A percentile compares a stretch with the other conserved stretches of the same genome.
phyloP scores from a whole-genome alignment of 2,797 vertebrate genomes.

The Platalea minor region DNA sequence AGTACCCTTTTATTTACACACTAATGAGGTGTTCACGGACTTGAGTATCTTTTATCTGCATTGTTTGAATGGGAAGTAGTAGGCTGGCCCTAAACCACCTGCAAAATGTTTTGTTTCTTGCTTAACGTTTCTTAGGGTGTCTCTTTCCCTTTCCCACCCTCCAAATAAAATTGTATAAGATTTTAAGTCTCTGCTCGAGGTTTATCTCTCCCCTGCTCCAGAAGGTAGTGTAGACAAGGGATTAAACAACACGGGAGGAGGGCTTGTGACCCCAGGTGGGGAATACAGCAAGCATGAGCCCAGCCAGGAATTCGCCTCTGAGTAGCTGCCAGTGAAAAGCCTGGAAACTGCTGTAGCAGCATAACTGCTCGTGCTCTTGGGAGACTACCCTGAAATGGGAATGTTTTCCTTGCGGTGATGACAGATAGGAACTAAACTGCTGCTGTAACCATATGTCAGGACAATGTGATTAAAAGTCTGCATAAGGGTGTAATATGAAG shows the following conservation, averaged over 20 bases:
- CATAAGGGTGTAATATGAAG: background rate
- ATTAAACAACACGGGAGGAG: background rate
- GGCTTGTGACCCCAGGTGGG: background rate
- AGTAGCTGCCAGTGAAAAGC: conserved; percentile 10
- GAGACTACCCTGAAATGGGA: background rate
- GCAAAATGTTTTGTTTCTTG: background rate
- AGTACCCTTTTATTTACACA: background rate
- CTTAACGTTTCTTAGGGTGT: background rate
- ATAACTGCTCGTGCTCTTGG: background rate
- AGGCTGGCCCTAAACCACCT: background rate
- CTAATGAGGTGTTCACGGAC: background rate
- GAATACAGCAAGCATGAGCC: background rate
- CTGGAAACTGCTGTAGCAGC: conserved; percentile 2
- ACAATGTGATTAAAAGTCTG: background rate
- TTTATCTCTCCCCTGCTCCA: background rate
- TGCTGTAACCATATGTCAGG: conserved; percentile 5
- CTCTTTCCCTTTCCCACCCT: background rate
- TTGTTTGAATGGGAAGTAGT: background rate
- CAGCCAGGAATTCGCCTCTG: conserved; percentile 4
- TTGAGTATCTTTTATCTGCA: background rate
- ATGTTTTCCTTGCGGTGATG: conserved; percentile 24
- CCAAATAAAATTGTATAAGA: background rate
- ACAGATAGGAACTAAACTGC: conserved; percentile 11
- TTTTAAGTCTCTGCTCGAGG: background rate
- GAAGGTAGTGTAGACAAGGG: background rate